Percentiles rank a stretch among this genome's conserved stretches.
These are phyloP conservation scores for Chitala chitala DNA, from an alignment of 2,113 vertebrate genomes.

Conservation along the genomic window DNA sequence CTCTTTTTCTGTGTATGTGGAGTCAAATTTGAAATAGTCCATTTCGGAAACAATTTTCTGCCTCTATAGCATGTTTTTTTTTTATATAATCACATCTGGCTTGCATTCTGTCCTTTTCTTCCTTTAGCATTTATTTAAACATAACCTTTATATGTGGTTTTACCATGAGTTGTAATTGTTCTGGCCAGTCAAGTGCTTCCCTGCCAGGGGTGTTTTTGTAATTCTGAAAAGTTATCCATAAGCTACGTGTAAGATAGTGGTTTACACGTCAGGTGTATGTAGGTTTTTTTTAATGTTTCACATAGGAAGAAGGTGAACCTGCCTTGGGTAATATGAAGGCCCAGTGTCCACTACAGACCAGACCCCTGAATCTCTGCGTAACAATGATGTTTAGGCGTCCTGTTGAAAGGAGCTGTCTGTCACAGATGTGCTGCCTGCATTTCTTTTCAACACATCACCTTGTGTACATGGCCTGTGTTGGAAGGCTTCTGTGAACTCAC, in stretches of 20 bases:
- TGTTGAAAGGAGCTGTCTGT: not conserved
- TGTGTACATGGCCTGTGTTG: not conserved
- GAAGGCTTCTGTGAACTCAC: not conserved
- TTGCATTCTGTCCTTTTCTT: slow-evolving; percentile 21
- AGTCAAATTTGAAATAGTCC: not conserved
- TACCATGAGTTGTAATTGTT: slow-evolving; percentile 12
- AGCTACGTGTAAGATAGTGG: not conserved
- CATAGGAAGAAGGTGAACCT: no score
- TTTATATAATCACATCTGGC: slow-evolving; percentile 29
- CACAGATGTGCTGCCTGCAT: not conserved
- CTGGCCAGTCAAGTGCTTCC: not conserved
- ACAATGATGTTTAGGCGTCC: no score
- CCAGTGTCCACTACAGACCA: no score
- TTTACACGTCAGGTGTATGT: not conserved
- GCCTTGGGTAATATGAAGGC: no score
- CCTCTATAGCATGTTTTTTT: slow-evolving; percentile 12
- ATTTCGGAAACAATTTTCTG: slow-evolving; percentile 7
- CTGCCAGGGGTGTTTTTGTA: slow-evolving; percentile 12
- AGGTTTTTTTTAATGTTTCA: no score
- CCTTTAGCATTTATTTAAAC: slow-evolving; percentile 6
- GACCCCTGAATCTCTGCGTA: no score
- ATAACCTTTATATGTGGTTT: slow-evolving; percentile 25
- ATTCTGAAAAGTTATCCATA: slow-evolving; percentile 3
- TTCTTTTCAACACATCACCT: not conserved
- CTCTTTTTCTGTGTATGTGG: not conserved